phyloP scores from a whole-genome alignment of 2,888 invertebrate species.

The Troilus luridus region DNA sequence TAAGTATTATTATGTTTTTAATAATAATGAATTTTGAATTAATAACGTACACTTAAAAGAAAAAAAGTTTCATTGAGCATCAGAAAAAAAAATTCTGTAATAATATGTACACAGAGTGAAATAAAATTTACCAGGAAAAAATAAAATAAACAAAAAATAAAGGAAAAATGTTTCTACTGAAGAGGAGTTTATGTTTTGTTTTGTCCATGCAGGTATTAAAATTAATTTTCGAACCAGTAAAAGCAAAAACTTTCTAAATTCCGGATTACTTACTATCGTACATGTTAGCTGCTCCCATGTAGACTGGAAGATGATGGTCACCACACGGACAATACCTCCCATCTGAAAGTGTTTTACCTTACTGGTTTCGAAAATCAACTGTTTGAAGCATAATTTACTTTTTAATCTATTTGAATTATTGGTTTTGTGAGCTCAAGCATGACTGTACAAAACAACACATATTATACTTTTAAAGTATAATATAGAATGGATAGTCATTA shows the following conservation, averaged over 20 bases:
- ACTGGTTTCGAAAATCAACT: conserved; percentile 64
- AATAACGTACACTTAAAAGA: not conserved
- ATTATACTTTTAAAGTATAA: not conserved
- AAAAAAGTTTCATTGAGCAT: conserved; percentile 29
- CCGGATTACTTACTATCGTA: conserved; percentile 64
- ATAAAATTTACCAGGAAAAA: conserved; percentile 18
- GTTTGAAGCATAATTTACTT: conserved; percentile 41
- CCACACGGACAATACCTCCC: conserved; percentile 64
- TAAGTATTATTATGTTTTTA: conserved; percentile 7
- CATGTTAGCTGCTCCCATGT: conserved; percentile 64
- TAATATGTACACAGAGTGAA: conserved; percentile 23
- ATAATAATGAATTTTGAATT: not conserved
- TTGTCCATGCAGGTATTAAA: conserved; percentile 56
- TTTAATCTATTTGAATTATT: conserved; percentile 22
- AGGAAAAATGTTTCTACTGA: conserved; percentile 49
- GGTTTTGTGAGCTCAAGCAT: conserved; percentile 37
- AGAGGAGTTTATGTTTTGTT: conserved; percentile 42
- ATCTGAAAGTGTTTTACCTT: conserved; percentile 65
- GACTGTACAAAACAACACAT: conserved; percentile 20
- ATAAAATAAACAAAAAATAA: conserved; percentile 17
- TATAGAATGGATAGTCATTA: not conserved
- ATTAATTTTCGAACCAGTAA: conserved; percentile 63
- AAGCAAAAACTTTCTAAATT: conserved; percentile 63
- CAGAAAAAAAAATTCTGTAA: not conserved
- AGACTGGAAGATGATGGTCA: conserved; percentile 64